Evolutionary conservation across 1,140 invertebrate species (phyloP).

Genomic region (Caenorhabditis remanei): DNA sequence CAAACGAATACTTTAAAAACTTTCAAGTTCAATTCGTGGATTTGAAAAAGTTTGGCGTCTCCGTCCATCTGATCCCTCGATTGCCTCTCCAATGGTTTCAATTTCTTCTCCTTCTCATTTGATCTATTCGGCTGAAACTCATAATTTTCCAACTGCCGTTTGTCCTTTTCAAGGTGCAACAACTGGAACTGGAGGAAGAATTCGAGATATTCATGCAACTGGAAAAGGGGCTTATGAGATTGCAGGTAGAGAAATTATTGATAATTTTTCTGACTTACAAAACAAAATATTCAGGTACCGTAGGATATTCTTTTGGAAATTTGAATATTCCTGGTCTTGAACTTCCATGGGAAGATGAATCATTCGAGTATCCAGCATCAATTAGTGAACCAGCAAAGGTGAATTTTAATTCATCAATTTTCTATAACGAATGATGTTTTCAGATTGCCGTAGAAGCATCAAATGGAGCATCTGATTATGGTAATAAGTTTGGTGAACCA

Average conservation of each 20-base stretch:
- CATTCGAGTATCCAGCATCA: conserved; percentile 85
- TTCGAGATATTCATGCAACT: conserved; percentile 91
- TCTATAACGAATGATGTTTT: background rate
- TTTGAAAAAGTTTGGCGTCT: conserved; percentile 82
- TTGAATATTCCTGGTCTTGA: conserved; percentile 88
- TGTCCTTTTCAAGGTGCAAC: conserved; percentile 87
- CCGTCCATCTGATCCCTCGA: conserved; percentile 81
- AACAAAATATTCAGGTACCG: conserved; percentile 76
- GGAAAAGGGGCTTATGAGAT: conserved; percentile 88
- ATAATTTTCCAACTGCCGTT: conserved; percentile 94
- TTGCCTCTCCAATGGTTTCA: conserved; percentile 82
- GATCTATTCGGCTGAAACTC: conserved; percentile 98
- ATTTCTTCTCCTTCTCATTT: conserved; percentile 85
- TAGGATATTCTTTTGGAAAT: conserved; percentile 94
- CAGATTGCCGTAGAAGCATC: conserved; percentile 88
- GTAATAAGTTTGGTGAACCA: conserved; percentile 97
- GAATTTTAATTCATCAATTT: background rate
- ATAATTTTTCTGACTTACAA: background rate
- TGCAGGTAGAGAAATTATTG: conserved; percentile 83
- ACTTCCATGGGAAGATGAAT: conserved; percentile 86
- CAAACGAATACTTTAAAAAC: background rate
- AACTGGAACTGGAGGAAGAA: conserved; percentile 93
- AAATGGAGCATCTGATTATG: conserved; percentile 97
- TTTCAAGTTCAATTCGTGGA: conserved; percentile 89
- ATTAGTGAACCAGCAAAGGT: conserved; percentile 90